Evolutionary conservation across 2,888 invertebrate species (phyloP), one percentile per base, ranked within the genome.

Genomic region (Macropis europaea): DNA sequence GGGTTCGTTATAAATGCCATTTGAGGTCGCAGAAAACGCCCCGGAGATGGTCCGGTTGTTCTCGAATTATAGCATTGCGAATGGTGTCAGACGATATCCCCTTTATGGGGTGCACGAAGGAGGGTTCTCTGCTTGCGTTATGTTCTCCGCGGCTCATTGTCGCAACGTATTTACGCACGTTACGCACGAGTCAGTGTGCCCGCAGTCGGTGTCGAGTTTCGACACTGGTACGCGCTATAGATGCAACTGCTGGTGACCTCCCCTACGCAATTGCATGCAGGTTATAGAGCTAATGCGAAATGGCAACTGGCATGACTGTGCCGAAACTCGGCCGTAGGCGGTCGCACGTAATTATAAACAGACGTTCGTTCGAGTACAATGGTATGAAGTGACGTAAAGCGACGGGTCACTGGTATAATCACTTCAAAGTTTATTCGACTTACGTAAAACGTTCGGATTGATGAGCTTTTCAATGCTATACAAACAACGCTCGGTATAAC

Each of bases 231-330:
- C 22, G n/a, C 22, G 19, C 19, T 26, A 53, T 52, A 32, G 24
- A 24, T 50, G 60, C 34, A 43, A 63, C 56, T 52, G 34, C 40
- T 34, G 36, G 52, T 48, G 72, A 62, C 48, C 70, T 54, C 38
- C 34, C 43, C 3, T 28, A n/a, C 13, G 70, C 70, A 72, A 48
- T 70, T 54, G 69, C 63, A 50, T 34, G 59, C 42, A 47, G 60
- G 64, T 54, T 59, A 54, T 64, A 52, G 26, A 61, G 57, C 68
- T 77, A 77, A 77, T 75, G 68, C 63, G 77, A 72, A 63, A 60
- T 60, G 75, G 77, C 72, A 77, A 75, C 47, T 72, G 72, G 54
- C 72, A 72, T 67, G 45, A 13, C 32, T 24, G 40, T 17, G 36
- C 40, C 62, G 66, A 59, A 57, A 64, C 60, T 60, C 30, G 36